Base-by-base conservation (phyloP, 2,113 vertebrate genomes). In the Eublepharis macularius region DNA sequence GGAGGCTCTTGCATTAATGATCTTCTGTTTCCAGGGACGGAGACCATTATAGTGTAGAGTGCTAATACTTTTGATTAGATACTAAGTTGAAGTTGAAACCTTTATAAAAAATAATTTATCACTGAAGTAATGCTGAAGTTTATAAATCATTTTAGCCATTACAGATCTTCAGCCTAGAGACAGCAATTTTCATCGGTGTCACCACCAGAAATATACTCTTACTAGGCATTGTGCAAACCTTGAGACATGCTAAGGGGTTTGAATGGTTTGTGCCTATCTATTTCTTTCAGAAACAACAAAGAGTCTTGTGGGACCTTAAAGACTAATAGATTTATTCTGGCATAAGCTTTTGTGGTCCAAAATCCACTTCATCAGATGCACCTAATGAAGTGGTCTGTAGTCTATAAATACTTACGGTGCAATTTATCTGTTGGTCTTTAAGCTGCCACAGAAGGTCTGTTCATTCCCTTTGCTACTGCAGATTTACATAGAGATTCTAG, bases 51-150 rank as follows among this genome's bases (percentile, higher is more conserved):
- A 75, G 84, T 3, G 0, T 83, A 86, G 82, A 84, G 77, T 87
- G 86, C 92, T 91, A 91, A 89, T 89, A 85, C 47, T 92, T 92
- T 70, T 88, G 84, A 60, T 90, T 88, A 89, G 86, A 85, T 87
- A 86, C 34, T 34, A 5, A 84, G 77, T 78, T 88, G 81, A 85
- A 90, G 86, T 32, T 87, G 69, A 87, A 86, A 89, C 90, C 74
- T 83, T 72, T 86, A 73, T 0, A 6, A 92, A 74, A 54, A 84
- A 32, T 82, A 86, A 88, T 90, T 93, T 86, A 82, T 80, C 88
- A 74, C 78, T 72, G 78, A 86, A 82, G 75, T 88, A 84, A 68
- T 69, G 41, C 32, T 45, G 29, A 36, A 79, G 66, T 85, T 85
- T 70, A 79, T 84, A 57, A 84, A 78, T 57, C 83, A 57, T 54